A percentile compares a stretch with the other conserved stretches of the same genome.
These are phyloP conservation scores for Eurois occulta DNA, from an alignment of 2,888 invertebrate species.

Conservation along the genomic window DNA sequence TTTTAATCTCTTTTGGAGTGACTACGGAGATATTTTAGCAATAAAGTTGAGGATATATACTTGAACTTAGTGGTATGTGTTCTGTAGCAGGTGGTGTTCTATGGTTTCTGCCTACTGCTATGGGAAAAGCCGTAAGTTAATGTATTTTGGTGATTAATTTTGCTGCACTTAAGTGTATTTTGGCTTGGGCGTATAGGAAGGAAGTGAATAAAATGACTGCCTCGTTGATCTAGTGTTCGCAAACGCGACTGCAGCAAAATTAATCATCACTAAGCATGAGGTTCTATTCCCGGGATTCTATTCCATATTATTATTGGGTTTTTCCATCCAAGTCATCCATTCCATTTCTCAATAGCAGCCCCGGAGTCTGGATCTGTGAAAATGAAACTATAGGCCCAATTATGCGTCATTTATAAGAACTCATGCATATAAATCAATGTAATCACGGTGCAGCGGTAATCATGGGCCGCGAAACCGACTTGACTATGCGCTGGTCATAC, in stretches of 20 bases:
- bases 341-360: too few species aligned
- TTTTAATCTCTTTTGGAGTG: constrained; percentile 50
- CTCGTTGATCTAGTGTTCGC: not conserved
- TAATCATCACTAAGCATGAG: too few species aligned
- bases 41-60: constrained; percentile 4
- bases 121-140: not conserved
- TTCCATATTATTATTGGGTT: too few species aligned
- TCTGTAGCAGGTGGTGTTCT: not conserved
- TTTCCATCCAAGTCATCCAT: too few species aligned
- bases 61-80: not conserved
- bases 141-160: not conserved
- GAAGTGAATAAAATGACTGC: not conserved
- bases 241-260: too few species aligned
- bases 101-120: not conserved
- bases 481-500: constrained; percentile 34
- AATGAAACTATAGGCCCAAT: constrained; percentile 81
- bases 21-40: not conserved
- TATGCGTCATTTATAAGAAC: constrained; percentile 84
- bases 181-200: not conserved
- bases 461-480: constrained; percentile 72
- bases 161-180: not conserved
- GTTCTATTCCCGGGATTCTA: too few species aligned
- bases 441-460: constrained; percentile 81
- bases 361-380: constrained; percentile 45
- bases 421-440: constrained; percentile 88